Percentiles rank a stretch among this genome's conserved stretches.
These are phyloP conservation scores for Nudaria mundana DNA, from an alignment of 2,888 invertebrate genomes.

Conservation along the genomic window DNA sequence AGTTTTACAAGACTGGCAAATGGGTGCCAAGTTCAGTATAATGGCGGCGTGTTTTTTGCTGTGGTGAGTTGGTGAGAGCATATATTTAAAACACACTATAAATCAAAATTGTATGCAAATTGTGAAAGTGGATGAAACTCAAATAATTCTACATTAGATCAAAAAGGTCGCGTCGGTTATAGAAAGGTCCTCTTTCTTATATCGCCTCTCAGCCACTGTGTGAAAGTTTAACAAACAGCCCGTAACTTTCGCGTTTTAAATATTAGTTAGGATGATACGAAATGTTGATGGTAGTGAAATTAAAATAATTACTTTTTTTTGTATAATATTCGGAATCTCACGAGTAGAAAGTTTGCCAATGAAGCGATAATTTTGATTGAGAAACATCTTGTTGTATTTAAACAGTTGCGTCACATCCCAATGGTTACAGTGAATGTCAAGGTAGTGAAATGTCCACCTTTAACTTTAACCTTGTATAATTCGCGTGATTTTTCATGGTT, in stretches of 20 bases:
- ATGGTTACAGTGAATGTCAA: too few relatives aligned
- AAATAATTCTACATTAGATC: too few relatives aligned
- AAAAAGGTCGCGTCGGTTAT: too few relatives aligned
- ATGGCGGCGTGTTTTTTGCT: too few relatives aligned
- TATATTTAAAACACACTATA: too few relatives aligned
- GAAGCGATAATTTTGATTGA: background rate
- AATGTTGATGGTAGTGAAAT: background rate
- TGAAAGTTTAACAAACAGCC: background rate
- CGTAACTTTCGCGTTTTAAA: background rate
- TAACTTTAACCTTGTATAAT: conserved; percentile 20
- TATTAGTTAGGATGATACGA: background rate
- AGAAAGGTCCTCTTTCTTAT: too few relatives aligned
- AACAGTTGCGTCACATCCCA: conserved; percentile 1
- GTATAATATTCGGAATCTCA: background rate
- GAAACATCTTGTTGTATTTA: background rate
- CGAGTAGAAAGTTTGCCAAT: background rate
- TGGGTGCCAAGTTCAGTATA: too few relatives aligned
- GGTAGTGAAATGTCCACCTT: conserved; percentile 25
- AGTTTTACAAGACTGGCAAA: too few relatives aligned
- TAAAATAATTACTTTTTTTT: background rate
- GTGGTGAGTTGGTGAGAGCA: too few relatives aligned
- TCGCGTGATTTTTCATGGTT: conserved; percentile 9
- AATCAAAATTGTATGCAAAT: too few relatives aligned
- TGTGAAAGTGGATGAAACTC: too few relatives aligned
- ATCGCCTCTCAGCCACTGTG: too few relatives aligned